phyloP scores from a whole-genome alignment of 2,113 vertebrate genomes.

The Hepsetus odoe region DNA sequence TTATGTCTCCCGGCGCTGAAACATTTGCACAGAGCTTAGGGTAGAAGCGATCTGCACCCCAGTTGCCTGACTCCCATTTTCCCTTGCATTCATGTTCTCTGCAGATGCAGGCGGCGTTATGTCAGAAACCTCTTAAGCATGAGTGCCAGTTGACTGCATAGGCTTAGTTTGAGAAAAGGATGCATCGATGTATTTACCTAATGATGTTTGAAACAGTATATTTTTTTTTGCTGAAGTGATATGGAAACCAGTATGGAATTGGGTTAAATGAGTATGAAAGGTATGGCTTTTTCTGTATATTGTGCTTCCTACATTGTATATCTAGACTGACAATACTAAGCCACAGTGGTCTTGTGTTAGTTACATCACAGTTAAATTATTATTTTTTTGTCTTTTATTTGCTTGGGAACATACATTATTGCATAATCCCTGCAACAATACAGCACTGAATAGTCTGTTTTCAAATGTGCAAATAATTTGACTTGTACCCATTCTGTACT shows the following conservation, averaged over 20 bases:
- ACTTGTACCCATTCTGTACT: no score
- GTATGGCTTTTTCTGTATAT: no score
- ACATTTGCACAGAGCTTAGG: conserved; percentile 41
- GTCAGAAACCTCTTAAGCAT: background rate
- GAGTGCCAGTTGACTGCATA: conserved; percentile 7
- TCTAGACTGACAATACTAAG: no score
- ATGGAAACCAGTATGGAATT: background rate
- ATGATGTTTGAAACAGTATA: background rate
- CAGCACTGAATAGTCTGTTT: no score
- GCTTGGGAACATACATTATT: background rate
- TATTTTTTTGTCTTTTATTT: no score
- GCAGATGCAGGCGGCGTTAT: background rate
- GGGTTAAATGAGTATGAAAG: background rate
- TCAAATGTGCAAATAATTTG: no score
- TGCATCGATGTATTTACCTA: background rate
- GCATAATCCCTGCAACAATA: no score
- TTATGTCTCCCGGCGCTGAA: conserved; percentile 28
- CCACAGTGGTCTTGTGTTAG: no score
- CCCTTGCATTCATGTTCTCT: background rate
- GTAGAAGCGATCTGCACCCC: conserved; percentile 16
- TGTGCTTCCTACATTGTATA: background rate
- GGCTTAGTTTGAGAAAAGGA: conserved; percentile 2
- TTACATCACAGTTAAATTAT: no score
- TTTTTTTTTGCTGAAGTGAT: background rate
- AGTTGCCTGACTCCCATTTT: background rate